These are phyloP conservation scores for Plemyria rubiginata DNA, from an alignment of 2,888 invertebrate genomes.

Conservation along the genomic window DNA sequence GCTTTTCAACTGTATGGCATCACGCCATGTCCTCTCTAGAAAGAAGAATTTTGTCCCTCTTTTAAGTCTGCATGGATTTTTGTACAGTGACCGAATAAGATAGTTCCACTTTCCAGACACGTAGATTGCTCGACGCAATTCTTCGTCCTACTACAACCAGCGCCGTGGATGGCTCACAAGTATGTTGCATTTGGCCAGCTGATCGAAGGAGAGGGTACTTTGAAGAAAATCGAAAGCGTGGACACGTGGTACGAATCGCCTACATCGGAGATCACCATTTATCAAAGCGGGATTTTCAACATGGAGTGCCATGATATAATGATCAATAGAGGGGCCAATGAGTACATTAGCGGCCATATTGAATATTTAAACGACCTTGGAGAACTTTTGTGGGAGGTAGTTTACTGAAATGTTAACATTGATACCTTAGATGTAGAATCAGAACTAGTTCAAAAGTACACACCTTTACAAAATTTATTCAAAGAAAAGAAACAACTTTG, in stretches of 20 bases:
- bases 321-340: conserved; percentile 61
- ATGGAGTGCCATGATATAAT: conserved; percentile 67
- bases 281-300: conserved; percentile 66
- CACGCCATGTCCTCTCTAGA: too few species aligned
- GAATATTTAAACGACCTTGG: conserved; percentile 65
- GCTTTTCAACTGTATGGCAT: too few species aligned
- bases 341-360: conserved; percentile 66
- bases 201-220: conserved; percentile 86
- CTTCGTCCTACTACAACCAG: conserved; percentile 87
- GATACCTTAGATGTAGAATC: not conserved
- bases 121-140: conserved; percentile 88
- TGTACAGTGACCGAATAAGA: too few species aligned
- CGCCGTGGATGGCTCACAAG: conserved; percentile 88
- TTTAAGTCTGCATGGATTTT: too few species aligned
- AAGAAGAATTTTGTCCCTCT: too few species aligned
- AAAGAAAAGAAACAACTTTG: too few species aligned
- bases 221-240: conserved; percentile 86
- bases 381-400: conserved; percentile 61
- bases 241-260: conserved; percentile 87
- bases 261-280: conserved; percentile 54
- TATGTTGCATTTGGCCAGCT: conserved; percentile 91
- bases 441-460: too few species aligned
- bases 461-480: too few species aligned
- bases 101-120: conserved; percentile 68
- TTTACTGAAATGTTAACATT: not conserved